phyloP scores from a whole-genome alignment of 2,113 vertebrate genomes.

The Ailuropoda melanoleuca region DNA sequence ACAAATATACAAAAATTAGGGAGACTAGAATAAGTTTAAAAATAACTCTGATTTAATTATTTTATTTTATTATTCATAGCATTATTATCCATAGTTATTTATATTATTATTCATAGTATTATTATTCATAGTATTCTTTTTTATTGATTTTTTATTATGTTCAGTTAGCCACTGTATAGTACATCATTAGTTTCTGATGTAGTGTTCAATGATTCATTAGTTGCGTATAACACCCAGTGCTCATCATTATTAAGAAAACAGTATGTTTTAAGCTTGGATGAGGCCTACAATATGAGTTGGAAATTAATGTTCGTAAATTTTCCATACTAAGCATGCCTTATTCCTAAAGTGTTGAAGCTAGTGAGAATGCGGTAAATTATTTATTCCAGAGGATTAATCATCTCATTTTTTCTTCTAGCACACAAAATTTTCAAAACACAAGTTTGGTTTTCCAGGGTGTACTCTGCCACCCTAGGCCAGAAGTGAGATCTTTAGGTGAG shows the following conservation, averaged over 20 bases:
- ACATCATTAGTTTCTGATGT: not conserved
- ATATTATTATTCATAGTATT: not conserved
- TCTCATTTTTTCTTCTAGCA: not conserved
- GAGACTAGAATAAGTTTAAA: conserved; percentile 35
- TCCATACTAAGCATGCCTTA: not conserved
- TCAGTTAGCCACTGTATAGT: not conserved
- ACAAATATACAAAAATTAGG: conserved; percentile 29
- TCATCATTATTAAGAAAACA: conserved; percentile 24
- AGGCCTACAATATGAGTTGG: not conserved
- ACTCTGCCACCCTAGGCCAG: not conserved
- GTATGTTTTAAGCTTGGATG: conserved; percentile 25
- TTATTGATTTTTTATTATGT: not conserved
- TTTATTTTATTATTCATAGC: not conserved
- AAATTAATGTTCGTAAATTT: conserved; percentile 36
- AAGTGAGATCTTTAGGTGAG: not conserved
- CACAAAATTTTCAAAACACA: conserved; percentile 4
- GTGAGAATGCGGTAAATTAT: conserved; percentile 19
- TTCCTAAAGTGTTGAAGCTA: not conserved
- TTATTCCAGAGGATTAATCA: conserved; percentile 9
- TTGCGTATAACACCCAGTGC: not conserved
- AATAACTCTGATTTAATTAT: not conserved
- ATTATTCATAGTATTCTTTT: not conserved
- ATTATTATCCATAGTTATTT: not conserved
- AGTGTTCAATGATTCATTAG: not conserved
- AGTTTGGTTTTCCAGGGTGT: not conserved